phyloP scores from a whole-genome alignment of 2,888 invertebrate genomes.

The Noctua janthe region DNA sequence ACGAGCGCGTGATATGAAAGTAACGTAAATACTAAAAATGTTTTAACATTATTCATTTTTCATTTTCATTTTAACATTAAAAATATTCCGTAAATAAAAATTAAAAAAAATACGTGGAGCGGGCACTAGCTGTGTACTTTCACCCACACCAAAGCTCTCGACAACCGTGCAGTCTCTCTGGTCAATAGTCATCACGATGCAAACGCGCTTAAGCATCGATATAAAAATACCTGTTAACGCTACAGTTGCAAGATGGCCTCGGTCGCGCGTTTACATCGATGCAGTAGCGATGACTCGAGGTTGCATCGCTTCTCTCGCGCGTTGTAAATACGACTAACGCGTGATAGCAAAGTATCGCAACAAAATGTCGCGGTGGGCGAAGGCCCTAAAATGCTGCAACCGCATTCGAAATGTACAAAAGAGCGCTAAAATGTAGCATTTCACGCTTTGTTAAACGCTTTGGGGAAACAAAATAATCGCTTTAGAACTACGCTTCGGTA shows the following conservation, averaged over 20 bases:
- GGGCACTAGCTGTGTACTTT: no score
- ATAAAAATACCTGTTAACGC: no score
- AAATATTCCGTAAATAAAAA: no score
- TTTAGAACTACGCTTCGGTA: slow-evolving; percentile 42
- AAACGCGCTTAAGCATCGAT: no score
- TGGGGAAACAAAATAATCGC: slow-evolving; percentile 52
- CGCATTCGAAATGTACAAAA: slow-evolving; percentile 41
- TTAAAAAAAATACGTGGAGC: no score
- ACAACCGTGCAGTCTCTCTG: no score
- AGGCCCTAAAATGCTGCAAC: slow-evolving; percentile 22
- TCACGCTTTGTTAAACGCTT: slow-evolving; percentile 41
- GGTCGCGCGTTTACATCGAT: neutral
- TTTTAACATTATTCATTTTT: no score
- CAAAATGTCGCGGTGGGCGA: neutral
- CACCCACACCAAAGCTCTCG: no score
- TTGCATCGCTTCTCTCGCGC: neutral
- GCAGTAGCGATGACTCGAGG: neutral
- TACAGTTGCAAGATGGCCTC: neutral
- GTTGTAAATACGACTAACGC: neutral
- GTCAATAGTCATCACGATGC: no score
- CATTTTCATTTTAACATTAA: no score
- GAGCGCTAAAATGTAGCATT: slow-evolving; percentile 48
- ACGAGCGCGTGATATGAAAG: no score
- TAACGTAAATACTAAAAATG: no score
- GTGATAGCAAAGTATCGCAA: neutral